phyloP scores from a whole-genome alignment of 2,113 vertebrate species.

The Hystrix cristata region DNA sequence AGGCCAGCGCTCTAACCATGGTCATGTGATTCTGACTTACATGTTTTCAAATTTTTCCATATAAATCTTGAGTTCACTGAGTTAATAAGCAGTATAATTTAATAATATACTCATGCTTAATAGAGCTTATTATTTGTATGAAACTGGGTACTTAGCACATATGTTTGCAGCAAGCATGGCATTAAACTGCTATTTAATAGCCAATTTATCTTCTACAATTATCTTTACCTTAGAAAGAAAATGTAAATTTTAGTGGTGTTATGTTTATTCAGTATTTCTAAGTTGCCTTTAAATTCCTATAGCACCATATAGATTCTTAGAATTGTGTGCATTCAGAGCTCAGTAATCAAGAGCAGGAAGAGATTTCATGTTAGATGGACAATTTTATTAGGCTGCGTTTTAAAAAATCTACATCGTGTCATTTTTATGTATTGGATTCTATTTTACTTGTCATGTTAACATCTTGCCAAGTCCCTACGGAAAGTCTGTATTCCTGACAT shows the following conservation, averaged over 20 bases:
- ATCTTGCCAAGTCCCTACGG: slow-evolving; percentile 78
- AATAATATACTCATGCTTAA: slow-evolving; percentile 52
- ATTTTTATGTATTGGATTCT: slow-evolving; percentile 77
- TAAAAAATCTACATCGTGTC: slow-evolving; percentile 71
- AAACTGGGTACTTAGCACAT: slow-evolving; percentile 48
- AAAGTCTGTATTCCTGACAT: slow-evolving; percentile 83
- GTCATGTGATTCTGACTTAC: not conserved
- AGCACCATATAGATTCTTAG: slow-evolving; percentile 57
- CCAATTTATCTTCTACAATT: slow-evolving; percentile 55
- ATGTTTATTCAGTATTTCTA: slow-evolving; percentile 44
- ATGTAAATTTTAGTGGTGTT: slow-evolving; percentile 34
- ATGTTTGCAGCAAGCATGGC: slow-evolving; percentile 59
- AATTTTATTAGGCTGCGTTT: slow-evolving; percentile 59
- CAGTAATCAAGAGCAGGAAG: not conserved
- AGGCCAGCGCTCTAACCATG: no score
- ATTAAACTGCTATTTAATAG: slow-evolving; percentile 63
- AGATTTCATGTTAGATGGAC: not conserved
- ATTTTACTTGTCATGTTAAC: slow-evolving; percentile 82
- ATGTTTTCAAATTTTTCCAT: slow-evolving; percentile 32
- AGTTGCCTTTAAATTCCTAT: slow-evolving; percentile 26
- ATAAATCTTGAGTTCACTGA: slow-evolving; percentile 53
- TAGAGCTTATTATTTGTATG: slow-evolving; percentile 57
- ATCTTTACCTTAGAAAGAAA: slow-evolving; percentile 66
- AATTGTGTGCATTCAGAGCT: slow-evolving; percentile 60
- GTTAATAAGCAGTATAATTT: slow-evolving; percentile 63